Evolutionary conservation across 1,140 invertebrate species (phyloP).

Genomic region (Nautilus pompilius): DNA sequence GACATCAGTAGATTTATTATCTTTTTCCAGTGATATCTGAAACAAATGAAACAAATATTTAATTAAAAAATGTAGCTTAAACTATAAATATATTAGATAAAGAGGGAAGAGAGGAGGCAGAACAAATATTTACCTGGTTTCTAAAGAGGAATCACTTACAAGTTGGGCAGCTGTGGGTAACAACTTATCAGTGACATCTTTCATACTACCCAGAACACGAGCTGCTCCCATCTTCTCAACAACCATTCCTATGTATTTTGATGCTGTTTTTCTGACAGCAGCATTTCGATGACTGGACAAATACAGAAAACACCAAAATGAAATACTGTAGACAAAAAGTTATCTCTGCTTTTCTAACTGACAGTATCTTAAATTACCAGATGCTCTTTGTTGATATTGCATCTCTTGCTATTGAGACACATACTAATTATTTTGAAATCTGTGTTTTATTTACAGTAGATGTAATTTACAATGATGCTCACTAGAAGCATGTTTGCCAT

Average conservation of each 20-base stretch:
- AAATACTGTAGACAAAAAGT: conserved; percentile 24
- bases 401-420: too few species aligned
- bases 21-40: conserved; percentile 66
- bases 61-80: not conserved
- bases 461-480: too few species aligned
- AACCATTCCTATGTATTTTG: conserved; percentile 69
- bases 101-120: not conserved
- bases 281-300: conserved; percentile 79
- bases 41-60: conserved; percentile 39
- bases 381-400: too few species aligned
- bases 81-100: not conserved
- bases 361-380: too few species aligned
- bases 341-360: not conserved
- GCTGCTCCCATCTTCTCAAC: conserved; percentile 71
- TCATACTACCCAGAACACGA: conserved; percentile 66
- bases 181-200: conserved; percentile 77
- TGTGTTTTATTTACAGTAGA: too few species aligned
- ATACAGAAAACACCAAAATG: conserved; percentile 9
- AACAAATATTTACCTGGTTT: conserved; percentile 67
- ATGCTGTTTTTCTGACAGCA: conserved; percentile 74
- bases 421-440: too few species aligned
- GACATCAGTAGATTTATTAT: conserved; percentile 63
- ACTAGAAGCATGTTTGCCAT: too few species aligned
- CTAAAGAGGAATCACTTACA: conserved; percentile 78
- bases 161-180: conserved; percentile 77